Conservation (phyloP, 2,797 vertebrate genomes). For the Manis pentadactyla region DNA sequence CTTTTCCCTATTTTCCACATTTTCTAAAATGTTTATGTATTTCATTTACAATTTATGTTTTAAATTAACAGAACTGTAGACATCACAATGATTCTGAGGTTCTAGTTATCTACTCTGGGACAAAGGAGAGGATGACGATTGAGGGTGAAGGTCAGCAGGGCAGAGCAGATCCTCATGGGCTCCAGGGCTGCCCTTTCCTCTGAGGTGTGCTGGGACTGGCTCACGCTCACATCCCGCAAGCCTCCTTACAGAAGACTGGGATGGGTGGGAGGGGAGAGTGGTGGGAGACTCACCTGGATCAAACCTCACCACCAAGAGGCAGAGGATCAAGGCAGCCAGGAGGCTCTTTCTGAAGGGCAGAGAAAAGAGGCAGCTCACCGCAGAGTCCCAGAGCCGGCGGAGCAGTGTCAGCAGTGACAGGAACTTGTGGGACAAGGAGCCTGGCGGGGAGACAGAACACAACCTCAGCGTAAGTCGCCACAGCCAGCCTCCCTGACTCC, state of each 20-base stretch:
- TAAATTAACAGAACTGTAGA: background rate
- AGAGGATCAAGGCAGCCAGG: conserved; percentile 91
- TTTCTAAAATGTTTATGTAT: background rate
- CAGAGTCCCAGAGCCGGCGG: conserved; percentile 85
- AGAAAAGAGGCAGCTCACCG: conserved; percentile 82
- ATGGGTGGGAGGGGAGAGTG: background rate
- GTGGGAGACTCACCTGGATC: conserved; percentile 92
- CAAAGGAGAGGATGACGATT: background rate
- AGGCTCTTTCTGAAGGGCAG: conserved; percentile 89
- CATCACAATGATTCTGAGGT: background rate
- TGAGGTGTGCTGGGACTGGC: background rate
- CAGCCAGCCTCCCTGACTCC: background rate
- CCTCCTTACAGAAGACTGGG: background rate
- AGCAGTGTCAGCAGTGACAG: conserved; percentile 86
- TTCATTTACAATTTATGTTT: background rate
- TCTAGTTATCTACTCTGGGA: background rate
- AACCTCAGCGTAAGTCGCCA: background rate
- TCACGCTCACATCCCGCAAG: background rate
- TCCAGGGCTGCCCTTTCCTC: background rate
- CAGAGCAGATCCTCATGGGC: background rate
- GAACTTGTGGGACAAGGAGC: conserved; percentile 86
- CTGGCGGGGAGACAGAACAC: conserved; percentile 83
- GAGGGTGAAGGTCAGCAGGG: background rate
- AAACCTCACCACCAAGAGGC: conserved; percentile 91
- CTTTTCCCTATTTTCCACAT: background rate